These are phyloP conservation scores for Atherinosoma microstoma DNA, from an alignment of 2,797 vertebrate species.

Conservation along the genomic window DNA sequence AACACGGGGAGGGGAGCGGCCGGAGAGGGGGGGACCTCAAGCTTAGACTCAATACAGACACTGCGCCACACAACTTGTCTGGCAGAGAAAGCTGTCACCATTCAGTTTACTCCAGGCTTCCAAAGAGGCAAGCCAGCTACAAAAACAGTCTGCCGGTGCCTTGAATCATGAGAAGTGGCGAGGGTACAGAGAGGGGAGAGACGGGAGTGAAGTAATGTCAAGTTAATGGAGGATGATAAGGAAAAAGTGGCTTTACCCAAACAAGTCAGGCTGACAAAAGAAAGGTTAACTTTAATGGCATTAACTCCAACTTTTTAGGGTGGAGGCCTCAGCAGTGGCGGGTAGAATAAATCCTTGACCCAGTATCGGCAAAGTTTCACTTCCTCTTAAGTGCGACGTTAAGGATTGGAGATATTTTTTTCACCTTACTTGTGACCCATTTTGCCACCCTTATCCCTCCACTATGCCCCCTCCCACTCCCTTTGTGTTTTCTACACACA, in stretches of 20 bases:
- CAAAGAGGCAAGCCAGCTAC: constrained; percentile 74
- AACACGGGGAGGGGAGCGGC: constrained; percentile 16
- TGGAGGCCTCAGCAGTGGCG: constrained; percentile 1
- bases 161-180: constrained; percentile 45
- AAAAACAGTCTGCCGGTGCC: constrained; percentile 71
- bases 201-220: constrained; percentile 52
- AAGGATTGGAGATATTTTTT: constrained; percentile 29
- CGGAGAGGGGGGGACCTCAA: constrained; percentile 12
- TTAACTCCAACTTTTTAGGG: constrained; percentile 31
- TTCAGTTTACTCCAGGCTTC: constrained; percentile 59
- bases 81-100: constrained; percentile 72
- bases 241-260: constrained; percentile 56
- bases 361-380: constrained; percentile 53
- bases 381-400: constrained; percentile 45
- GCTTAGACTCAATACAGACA: constrained; percentile 70
- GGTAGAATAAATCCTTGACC: constrained; percentile 37
- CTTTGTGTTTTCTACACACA: constrained; percentile 49
- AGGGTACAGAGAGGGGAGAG: constrained; percentile 21
- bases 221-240: constrained; percentile 72
- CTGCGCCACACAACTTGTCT: constrained; percentile 67
- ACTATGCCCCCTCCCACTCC: constrained; percentile 26
- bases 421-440: constrained; percentile 60
- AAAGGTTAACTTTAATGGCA: constrained; percentile 53
- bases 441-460: constrained; percentile 55
- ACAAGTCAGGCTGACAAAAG: constrained; percentile 55